Conservation (phyloP, 2,113 vertebrate species). For the Oryctolagus cuniculus region mOryCun1.1 NC_091433.1:198878501-198879000, state of each 20-base stretch:
- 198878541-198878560: rapidly evolving
- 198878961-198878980: too few relatives aligned
- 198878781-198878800: too few relatives aligned
- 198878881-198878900: neutral
- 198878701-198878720: rapidly evolving
- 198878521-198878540: rapidly evolving
- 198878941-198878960: too few relatives aligned
- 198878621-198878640: too few relatives aligned
- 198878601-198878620: too few relatives aligned
- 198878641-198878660: neutral
- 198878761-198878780: rapidly evolving
- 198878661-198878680: rapidly evolving
- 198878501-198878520: neutral
- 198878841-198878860: neutral
- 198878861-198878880: neutral
- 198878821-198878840: neutral
- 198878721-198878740: neutral
- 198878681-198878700: rapidly evolving
- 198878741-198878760: rapidly evolving
- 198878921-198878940: too few relatives aligned
- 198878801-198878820: neutral
- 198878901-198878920: neutral
- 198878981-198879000: too few relatives aligned
- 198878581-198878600: neutral
- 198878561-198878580: neutral